A percentile compares a stretch with the other conserved stretches of the same genome.
phyloP scores from a whole-genome alignment of 2,113 vertebrate genomes.

The Siphamia tubifer region DNA sequence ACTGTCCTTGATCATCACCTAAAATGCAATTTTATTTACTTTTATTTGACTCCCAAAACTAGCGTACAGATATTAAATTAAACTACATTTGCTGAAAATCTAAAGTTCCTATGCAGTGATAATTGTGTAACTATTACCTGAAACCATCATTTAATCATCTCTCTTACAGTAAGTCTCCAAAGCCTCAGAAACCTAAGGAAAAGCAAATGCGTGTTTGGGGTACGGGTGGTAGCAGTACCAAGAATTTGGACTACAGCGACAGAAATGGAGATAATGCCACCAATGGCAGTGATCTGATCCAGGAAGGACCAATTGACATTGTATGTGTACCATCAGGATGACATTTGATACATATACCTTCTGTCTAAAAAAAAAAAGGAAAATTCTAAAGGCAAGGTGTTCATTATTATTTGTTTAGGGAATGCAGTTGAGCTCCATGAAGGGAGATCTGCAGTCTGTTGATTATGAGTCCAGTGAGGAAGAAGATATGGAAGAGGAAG shows the following conservation, averaged over 20 bases:
- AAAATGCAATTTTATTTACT: too few species aligned
- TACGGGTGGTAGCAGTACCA: conserved; percentile 82
- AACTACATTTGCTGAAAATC: too few species aligned
- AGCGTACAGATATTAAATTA: too few species aligned
- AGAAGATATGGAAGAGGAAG: conserved; percentile 66
- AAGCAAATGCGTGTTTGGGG: conserved; percentile 91
- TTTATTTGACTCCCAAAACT: too few species aligned
- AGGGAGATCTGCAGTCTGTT: conserved; percentile 87
- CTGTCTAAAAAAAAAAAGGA: too few species aligned
- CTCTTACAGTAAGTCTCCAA: conserved; percentile 84
- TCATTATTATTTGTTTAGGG: conserved; percentile 40
- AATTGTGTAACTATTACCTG: not conserved
- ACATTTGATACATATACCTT: too few species aligned
- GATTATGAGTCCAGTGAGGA: conserved; percentile 91
- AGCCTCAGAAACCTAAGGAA: conserved; percentile 86
- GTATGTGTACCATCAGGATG: too few species aligned
- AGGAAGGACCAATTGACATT: conserved; percentile 66
- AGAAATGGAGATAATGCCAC: conserved; percentile 58
- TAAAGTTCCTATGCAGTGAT: not conserved
- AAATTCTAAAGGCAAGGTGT: not conserved
- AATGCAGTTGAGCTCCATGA: conserved; percentile 73
- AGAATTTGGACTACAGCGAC: conserved; percentile 91
- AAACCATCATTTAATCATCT: not conserved
- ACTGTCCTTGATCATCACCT: too few species aligned
- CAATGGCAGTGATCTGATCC: conserved; percentile 52